Evolutionary conservation across 2,797 vertebrate species (phyloP).

Genomic region (Erethizon dorsatum): DNA sequence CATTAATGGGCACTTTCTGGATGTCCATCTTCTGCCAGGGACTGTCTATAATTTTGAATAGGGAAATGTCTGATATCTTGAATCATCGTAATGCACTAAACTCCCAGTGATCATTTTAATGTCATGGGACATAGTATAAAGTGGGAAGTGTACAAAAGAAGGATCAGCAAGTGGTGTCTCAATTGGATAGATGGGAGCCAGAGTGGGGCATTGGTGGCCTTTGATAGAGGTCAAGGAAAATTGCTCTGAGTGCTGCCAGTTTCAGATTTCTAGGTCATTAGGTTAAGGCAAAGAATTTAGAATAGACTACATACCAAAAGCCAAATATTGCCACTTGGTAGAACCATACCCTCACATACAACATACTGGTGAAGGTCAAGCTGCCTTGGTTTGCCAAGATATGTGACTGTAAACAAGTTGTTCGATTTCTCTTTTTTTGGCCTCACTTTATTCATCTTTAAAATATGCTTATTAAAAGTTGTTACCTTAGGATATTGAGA

Average conservation of each 20-base stretch:
- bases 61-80: background rate
- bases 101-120: background rate
- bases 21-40: background rate
- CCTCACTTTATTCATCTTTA: background rate
- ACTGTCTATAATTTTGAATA: background rate
- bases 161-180: background rate
- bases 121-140: background rate
- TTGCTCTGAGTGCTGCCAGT: background rate
- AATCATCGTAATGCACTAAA: background rate
- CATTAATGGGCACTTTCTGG: background rate
- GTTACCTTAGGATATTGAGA: background rate
- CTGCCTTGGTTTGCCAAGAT: background rate
- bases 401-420: background rate
- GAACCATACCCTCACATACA: background rate
- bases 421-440: background rate
- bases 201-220: background rate
- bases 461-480: background rate
- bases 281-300: background rate
- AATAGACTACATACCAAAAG: background rate
- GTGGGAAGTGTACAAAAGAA: background rate
- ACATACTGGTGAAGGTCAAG: background rate
- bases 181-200: background rate
- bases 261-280: background rate
- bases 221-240: background rate
- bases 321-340: background rate